Conservation (phyloP, 1,140 invertebrate genomes). For the Penaeus japonicus region DNA sequence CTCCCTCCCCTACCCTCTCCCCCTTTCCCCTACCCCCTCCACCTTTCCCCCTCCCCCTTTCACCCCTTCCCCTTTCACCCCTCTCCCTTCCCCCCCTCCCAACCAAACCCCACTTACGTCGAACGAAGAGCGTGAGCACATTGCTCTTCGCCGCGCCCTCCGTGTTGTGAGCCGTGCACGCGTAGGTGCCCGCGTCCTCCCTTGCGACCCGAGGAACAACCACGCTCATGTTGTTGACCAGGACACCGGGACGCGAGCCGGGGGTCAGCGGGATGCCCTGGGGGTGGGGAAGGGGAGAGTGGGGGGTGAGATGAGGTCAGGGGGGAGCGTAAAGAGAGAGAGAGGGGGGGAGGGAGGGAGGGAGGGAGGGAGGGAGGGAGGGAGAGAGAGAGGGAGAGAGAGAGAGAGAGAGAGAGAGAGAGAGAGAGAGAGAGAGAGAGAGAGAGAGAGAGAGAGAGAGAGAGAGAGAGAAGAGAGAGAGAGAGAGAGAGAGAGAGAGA, state of each 20-base stretch:
- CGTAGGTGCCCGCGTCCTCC: slow-evolving; percentile 11
- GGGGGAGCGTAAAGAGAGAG: no score
- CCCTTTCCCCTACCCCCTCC: no score
- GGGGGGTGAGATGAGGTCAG: not conserved
- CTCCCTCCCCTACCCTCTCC: not conserved
- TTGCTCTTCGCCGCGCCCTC: slow-evolving; percentile 25
- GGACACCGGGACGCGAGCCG: not conserved
- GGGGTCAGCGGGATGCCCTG: slow-evolving; percentile 9
- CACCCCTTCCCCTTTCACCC: not conserved
- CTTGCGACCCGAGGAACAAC: not conserved
- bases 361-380: no score
- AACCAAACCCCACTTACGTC: not conserved
- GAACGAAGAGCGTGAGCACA: not conserved
- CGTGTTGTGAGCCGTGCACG: slow-evolving; percentile 32
- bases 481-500: no score
- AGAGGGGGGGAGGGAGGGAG: no score
- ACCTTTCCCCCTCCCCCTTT: not conserved
- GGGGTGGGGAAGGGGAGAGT: not conserved
- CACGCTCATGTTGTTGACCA: slow-evolving; percentile 38
- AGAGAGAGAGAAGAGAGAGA: no score
- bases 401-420: no score
- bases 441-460: no score
- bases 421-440: no score
- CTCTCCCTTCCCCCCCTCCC: no score
- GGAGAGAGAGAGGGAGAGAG: no score